Evolutionary conservation across 2,113 vertebrate genomes (phyloP), one percentile per base, ranked within the genome.

Genomic region (Polypterus bichir): DNA sequence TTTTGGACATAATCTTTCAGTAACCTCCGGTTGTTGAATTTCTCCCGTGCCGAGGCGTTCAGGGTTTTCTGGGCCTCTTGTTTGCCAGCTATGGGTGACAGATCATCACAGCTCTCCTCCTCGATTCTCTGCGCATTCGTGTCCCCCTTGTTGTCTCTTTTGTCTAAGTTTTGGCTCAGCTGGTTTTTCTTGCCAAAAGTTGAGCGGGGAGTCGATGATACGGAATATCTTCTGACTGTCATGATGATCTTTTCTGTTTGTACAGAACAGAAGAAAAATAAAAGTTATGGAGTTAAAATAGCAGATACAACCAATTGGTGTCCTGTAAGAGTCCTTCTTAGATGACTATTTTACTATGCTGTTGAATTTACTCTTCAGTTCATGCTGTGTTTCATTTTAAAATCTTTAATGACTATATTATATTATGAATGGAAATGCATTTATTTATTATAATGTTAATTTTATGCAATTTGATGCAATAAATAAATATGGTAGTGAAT

Each of bases 221-320:
- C 66, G 27, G 87, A 85, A 70, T 98, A 98, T 54, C 92, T 85
- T 48, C 95, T 79, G 44, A 98, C 92, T 0, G 92, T 97, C 95
- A 97, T 98, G 75, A 91, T 89, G 46, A 76, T 59, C 48, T 85
- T 77, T 6, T 82, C 93, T 98, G 74, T 10, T 61, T 5, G 64
- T 66, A 61, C 74, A 46, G 79, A 44, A 48, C 9, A 68, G 75
- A 66, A 69, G 64, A 9, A n/a, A 44, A 48, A 60, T 60, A 27
- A 1, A 27, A 27, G 27, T 27, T 27, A 27, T 27, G 27, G 27
- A 73, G 49, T 7, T 47, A 49, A 63, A 64, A 48, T 7, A 4
- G 6, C 52, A 54, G 47, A 48, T 46, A n/a, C 6, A 54, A 27
- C 27, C 27, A 27, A 27, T 27, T 27, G 27, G 27, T 27, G 27